A percentile compares a stretch with the other conserved stretches of the same genome.
phyloP scores from a whole-genome alignment of 64 coral and sea anemone species.

The Stylophora pistillata region DNA sequence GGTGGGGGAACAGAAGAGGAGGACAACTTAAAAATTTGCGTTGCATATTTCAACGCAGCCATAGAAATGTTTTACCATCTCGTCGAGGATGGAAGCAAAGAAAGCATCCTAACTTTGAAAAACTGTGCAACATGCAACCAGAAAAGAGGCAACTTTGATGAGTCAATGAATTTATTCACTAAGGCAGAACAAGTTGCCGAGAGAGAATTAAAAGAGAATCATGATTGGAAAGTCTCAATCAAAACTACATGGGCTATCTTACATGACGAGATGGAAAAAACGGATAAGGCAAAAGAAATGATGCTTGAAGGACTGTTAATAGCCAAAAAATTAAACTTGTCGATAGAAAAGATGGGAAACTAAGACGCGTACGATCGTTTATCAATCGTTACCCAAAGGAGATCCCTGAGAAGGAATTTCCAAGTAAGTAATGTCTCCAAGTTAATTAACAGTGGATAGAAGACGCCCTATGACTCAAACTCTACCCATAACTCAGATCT shows the following conservation, averaged over 20 bases:
- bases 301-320: slow-evolving; percentile 11
- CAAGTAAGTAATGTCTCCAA: background rate
- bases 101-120: slow-evolving; percentile 27
- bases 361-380: background rate
- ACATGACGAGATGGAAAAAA: background rate
- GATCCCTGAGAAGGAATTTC: background rate
- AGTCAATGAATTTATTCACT: background rate
- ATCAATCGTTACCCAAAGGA: background rate
- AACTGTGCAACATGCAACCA: slow-evolving; percentile 14
- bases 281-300: background rate
- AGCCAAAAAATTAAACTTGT: background rate
- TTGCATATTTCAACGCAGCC: too few relatives aligned
- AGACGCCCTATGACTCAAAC: too few relatives aligned
- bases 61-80: too few relatives aligned
- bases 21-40: background rate
- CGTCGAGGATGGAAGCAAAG: too few relatives aligned
- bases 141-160: background rate
- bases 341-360: background rate
- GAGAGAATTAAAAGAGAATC: slow-evolving; percentile 3
- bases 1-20: background rate
- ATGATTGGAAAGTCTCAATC: background rate
- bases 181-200: background rate
- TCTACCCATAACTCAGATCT: background rate
- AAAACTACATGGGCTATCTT: background rate
- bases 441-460: too few relatives aligned